Evolutionary conservation across 2,797 vertebrate species (phyloP), one percentile per base, ranked within the genome.

Genomic region (Ctenopoma multispine): DNA sequence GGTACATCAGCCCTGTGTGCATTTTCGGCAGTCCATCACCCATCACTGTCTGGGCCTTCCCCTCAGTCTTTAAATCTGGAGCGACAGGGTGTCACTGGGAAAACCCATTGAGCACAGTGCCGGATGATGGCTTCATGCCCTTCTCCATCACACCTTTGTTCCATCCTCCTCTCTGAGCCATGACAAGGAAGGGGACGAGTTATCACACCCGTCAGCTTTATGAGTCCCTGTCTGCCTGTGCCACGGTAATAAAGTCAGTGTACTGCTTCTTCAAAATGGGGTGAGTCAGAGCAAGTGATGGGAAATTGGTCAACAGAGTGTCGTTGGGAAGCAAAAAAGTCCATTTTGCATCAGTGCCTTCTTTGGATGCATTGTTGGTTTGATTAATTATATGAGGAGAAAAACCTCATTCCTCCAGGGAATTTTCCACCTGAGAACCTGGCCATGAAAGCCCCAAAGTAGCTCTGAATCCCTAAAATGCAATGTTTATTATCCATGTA

Each of bases 131-230:
- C 87, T 81, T 72, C 76, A 70, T 87, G 91, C 87, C 88, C 87
- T 89, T 86, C 77, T 87, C 81, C 83, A 86, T 92, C 90, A 88
- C 87, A 88, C 89, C 89, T 92, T 86, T 85, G 85, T 84, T 85
- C 83, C 85, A 81, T 91, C 85, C 74, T 83, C 89, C 79, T 87
- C 84, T 80, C 72, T 38, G 43, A 69, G 75, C 79, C 82, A 69
- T 76, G 90, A 90, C 91, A 88, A 91, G 87, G 85, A 67, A 87
- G 73, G 53, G 78, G 85, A 88, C 81, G 83, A 91, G 91, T 91
- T 91, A 92, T 93, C 90, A 74, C 88, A 49, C 77, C 88, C 78
- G 86, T 91, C 92, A 90, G 89, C 87, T 91, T 93, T 93, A 92
- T 82, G 89, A 85, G 87, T 90, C 92, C 81, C 91, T 31, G 83